Percentiles rank a stretch among this genome's conserved stretches.
These are phyloP conservation scores for Palythoa caribaeorum DNA, from an alignment of 92 coral and sea anemone genomes.

Conservation along the genomic window DNA sequence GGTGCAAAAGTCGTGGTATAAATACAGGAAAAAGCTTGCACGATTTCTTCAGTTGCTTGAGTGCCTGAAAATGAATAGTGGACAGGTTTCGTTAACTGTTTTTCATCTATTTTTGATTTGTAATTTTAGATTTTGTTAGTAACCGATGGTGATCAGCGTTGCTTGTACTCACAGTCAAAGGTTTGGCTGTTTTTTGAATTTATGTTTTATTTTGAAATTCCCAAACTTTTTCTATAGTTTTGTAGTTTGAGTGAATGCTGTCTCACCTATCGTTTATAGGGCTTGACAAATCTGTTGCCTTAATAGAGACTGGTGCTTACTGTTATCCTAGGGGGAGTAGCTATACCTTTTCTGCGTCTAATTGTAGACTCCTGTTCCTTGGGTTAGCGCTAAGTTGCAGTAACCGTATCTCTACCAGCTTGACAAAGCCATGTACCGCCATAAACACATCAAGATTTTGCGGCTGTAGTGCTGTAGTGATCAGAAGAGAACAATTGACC, in stretches of 20 bases:
- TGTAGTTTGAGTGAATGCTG: no score
- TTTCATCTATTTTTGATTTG: background rate
- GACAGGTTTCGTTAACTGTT: background rate
- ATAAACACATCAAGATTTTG: constrained; percentile 77
- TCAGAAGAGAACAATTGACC: no score
- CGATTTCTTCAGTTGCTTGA: constrained; percentile 71
- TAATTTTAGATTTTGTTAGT: background rate
- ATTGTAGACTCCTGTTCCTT: background rate
- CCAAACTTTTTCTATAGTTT: no score
- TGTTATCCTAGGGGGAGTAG: no score
- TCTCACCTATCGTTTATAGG: no score
- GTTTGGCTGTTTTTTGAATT: no score
- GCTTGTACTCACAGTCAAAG: no score
- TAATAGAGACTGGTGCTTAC: background rate
- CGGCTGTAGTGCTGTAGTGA: constrained; percentile 75
- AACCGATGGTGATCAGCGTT: background rate
- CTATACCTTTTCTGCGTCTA: background rate
- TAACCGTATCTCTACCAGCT: constrained; percentile 73
- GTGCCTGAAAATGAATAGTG: constrained; percentile 49
- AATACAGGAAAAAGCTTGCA: constrained; percentile 76
- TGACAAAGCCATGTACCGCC: constrained; percentile 84
- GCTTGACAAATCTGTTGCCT: background rate
- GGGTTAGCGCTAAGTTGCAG: constrained; percentile 15
- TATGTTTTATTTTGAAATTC: no score
- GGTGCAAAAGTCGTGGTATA: constrained; percentile 74